These are phyloP conservation scores for Hoplodrina ambigua DNA, from an alignment of 2,888 invertebrate species.

Conservation along the genomic window DNA sequence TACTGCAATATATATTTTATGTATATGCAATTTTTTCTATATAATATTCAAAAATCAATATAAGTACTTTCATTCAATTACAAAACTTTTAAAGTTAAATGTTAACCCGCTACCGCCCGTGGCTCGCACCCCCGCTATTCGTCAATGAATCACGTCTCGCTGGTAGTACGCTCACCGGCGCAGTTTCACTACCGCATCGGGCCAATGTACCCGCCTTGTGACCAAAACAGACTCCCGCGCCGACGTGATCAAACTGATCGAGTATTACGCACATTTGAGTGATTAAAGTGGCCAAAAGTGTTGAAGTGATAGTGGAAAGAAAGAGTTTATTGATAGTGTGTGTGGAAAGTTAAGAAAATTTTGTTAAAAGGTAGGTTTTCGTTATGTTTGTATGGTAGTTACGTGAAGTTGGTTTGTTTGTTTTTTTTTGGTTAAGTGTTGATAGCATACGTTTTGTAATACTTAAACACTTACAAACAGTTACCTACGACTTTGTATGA, in stretches of 20 bases:
- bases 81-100: too few species aligned
- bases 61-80: too few species aligned
- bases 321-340: constrained; percentile 21
- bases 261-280: not conserved
- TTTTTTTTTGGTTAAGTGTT: not conserved
- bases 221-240: constrained; percentile 12
- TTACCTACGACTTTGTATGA: too few species aligned
- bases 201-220: constrained; percentile 56
- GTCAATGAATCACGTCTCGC: constrained; percentile 63
- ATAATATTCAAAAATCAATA: too few species aligned
- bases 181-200: constrained; percentile 65
- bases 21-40: too few species aligned
- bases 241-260: constrained; percentile 1
- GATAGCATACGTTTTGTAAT: too few species aligned
- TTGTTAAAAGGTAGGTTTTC: constrained; percentile 24
- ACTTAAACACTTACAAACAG: too few species aligned
- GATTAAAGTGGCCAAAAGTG: constrained; percentile 10
- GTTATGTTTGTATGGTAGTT: not conserved
- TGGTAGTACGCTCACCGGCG: constrained; percentile 52
- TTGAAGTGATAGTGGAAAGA: constrained; percentile 6
- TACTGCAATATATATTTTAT: too few species aligned
- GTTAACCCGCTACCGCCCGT: constrained; percentile 31
- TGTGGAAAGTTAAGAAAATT: constrained; percentile 40
- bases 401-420: not conserved
- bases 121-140: constrained; percentile 8